phyloP scores from a whole-genome alignment of 2,888 invertebrate genomes.

The Meganola albula region DNA sequence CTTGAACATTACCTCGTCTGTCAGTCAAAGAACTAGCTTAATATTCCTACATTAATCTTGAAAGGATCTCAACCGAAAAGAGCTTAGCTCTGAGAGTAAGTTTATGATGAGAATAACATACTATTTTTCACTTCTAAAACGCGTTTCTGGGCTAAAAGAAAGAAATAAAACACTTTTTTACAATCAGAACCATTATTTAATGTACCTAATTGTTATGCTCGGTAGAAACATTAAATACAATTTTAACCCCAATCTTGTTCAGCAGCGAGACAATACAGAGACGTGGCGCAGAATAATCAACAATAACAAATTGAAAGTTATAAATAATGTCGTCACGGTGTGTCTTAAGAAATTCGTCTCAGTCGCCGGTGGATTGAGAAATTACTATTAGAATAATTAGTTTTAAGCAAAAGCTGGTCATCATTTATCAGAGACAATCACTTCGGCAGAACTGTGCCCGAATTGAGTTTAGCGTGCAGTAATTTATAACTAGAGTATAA shows the following conservation, averaged over 20 bases:
- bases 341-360: slow-evolving; percentile 53
- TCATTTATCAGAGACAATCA: slow-evolving; percentile 58
- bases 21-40: no score
- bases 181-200: slow-evolving; percentile 1
- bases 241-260: slow-evolving; percentile 13
- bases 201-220: slow-evolving; percentile 13
- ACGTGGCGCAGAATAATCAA: slow-evolving; percentile 22
- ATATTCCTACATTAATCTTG: no score
- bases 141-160: no score
- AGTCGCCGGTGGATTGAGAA: slow-evolving; percentile 52
- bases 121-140: no score
- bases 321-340: slow-evolving; percentile 44
- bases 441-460: slow-evolving; percentile 41
- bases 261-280: slow-evolving; percentile 23
- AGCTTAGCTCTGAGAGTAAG: no score
- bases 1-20: no score
- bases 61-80: no score
- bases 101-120: no score
- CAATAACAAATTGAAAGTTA: slow-evolving; percentile 40
- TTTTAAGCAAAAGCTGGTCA: slow-evolving; percentile 52
- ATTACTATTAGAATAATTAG: slow-evolving; percentile 60
- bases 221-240: slow-evolving; percentile 14
- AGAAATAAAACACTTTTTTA: no score
- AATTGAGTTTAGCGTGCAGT: slow-evolving; percentile 27
- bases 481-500: slow-evolving; percentile 36